A percentile compares a stretch with the other conserved stretches of the same genome.
These are phyloP conservation scores for Tinamus guttatus DNA, from an alignment of 2,113 vertebrate genomes.

Conservation along the genomic window DNA sequence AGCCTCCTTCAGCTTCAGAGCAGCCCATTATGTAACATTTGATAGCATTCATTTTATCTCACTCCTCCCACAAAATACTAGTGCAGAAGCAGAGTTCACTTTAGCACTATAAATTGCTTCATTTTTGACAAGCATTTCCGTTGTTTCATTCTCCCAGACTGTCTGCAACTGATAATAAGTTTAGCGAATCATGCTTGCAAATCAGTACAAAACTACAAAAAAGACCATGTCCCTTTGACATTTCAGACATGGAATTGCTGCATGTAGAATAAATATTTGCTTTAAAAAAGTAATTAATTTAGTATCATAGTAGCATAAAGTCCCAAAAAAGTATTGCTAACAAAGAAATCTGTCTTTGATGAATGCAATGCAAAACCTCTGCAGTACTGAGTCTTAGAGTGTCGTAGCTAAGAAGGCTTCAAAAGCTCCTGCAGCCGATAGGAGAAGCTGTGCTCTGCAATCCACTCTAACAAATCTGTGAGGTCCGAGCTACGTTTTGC, in stretches of 20 bases:
- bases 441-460: not conserved
- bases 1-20: not conserved
- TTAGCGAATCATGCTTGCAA: slow-evolving; percentile 19
- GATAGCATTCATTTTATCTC: not conserved
- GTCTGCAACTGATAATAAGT: slow-evolving; percentile 70
- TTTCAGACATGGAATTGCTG: rapidly evolving
- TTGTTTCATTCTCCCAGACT: slow-evolving; percentile 35
- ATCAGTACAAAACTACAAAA: slow-evolving; percentile 36
- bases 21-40: not conserved
- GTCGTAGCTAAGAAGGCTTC: not conserved
- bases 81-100: slow-evolving; percentile 41
- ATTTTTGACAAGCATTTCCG: slow-evolving; percentile 51
- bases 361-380: rapidly evolving
- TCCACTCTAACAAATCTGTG: not conserved
- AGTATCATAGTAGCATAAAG: not conserved
- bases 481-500: not conserved
- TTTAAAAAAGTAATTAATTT: not conserved
- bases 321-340: not conserved
- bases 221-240: not conserved
- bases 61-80: slow-evolving; percentile 21
- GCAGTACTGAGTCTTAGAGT: not conserved
- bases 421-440: not conserved
- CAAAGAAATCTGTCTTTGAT: not conserved
- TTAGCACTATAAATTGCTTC: slow-evolving; percentile 15
- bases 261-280: not conserved